A percentile compares a stretch with the other conserved stretches of the same genome.
These are phyloP conservation scores for Drosophila rufa DNA, from an alignment of 1,140 invertebrate species.

Conservation along the genomic window DNA sequence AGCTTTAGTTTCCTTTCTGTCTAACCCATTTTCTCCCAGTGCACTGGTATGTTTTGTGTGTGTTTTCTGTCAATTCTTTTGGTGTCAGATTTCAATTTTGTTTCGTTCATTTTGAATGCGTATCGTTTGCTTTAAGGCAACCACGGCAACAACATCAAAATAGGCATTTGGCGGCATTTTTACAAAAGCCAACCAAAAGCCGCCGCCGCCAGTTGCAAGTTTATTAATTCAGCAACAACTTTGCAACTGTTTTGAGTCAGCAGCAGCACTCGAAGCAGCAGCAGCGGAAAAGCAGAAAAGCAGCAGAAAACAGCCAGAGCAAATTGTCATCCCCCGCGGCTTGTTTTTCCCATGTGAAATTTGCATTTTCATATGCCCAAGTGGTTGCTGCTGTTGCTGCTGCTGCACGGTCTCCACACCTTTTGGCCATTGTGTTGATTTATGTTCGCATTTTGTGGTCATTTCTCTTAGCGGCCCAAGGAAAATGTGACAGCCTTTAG, in stretches of 20 bases:
- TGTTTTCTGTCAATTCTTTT: conserved; percentile 77
- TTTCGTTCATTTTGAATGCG: conserved; percentile 73
- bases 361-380: conserved; percentile 73
- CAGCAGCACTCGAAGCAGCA: conserved; percentile 18
- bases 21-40: background rate
- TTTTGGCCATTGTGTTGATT: conserved; percentile 76
- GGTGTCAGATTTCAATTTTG: conserved; percentile 83
- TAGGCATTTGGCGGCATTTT: conserved; percentile 76
- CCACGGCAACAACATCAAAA: conserved; percentile 54
- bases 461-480: conserved; percentile 62
- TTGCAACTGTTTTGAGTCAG: conserved; percentile 70
- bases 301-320: conserved; percentile 32
- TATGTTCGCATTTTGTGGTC: conserved; percentile 78
- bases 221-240: conserved; percentile 78
- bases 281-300: conserved; percentile 27
- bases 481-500: conserved; percentile 78
- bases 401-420: conserved; percentile 51
- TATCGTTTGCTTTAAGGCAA: conserved; percentile 74
- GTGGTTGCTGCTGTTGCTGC: conserved; percentile 28
- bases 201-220: conserved; percentile 73
- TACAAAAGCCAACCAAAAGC: conserved; percentile 62
- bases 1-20: background rate
- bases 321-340: conserved; percentile 81
- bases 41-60: conserved; percentile 26
- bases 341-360: conserved; percentile 80